These are phyloP conservation scores for Triops longicaudatus DNA, from an alignment of 1,140 invertebrate species.

Conservation along the genomic window DNA sequence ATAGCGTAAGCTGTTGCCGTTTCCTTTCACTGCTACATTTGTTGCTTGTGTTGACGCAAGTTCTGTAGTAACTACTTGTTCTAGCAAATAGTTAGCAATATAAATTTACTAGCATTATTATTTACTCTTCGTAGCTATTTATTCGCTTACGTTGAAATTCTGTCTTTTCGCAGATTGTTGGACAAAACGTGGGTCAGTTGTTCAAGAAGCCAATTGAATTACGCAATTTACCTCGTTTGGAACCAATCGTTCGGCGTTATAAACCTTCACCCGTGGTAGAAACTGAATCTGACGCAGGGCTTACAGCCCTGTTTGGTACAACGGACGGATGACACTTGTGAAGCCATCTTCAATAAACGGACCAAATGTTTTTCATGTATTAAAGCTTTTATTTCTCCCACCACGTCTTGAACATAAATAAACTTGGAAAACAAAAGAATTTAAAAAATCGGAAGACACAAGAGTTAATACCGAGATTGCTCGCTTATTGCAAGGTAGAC, in stretches of 20 bases:
- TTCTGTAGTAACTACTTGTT: too few relatives aligned
- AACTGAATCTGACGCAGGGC: slow-evolving; percentile 11
- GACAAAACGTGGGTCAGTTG: slow-evolving; percentile 67
- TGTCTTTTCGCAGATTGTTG: slow-evolving; percentile 55
- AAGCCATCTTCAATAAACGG: not conserved
- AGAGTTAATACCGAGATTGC: not conserved
- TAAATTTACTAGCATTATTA: too few relatives aligned
- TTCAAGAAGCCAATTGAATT: slow-evolving; percentile 80
- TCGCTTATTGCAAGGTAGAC: slow-evolving; percentile 16
- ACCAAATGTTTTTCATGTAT: slow-evolving; percentile 4
- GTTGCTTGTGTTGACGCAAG: too few relatives aligned
- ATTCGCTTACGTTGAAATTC: too few relatives aligned
- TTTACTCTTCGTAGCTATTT: too few relatives aligned
- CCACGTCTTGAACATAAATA: slow-evolving; percentile 3
- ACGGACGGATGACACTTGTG: not conserved
- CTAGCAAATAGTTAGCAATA: too few relatives aligned
- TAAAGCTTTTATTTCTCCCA: not conserved
- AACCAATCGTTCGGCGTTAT: slow-evolving; percentile 38
- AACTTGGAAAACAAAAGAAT: slow-evolving; percentile 2
- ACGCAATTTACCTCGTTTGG: slow-evolving; percentile 61
- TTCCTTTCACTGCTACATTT: too few relatives aligned
- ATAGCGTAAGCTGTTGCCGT: too few relatives aligned
- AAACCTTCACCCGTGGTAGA: slow-evolving; percentile 27
- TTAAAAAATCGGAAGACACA: slow-evolving; percentile 1
- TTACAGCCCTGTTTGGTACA: slow-evolving; percentile 21